phyloP scores from a whole-genome alignment of 2,113 vertebrate species.

The Psittacus erithacus region DNA sequence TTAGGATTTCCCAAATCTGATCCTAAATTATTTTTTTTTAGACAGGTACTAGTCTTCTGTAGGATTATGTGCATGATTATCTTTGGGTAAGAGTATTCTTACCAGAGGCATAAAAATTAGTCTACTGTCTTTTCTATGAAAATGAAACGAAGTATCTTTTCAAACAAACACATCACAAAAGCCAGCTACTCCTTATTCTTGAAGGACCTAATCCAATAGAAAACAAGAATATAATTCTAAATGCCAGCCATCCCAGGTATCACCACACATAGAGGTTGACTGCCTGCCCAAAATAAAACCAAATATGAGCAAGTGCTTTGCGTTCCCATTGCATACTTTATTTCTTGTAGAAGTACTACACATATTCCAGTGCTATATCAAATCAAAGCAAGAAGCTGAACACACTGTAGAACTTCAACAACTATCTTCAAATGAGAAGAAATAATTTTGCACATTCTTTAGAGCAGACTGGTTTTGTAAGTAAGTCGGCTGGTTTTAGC shows the following conservation, averaged over 20 bases:
- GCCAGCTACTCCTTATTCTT: neutral
- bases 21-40: neutral
- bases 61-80: neutral
- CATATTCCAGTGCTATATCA: neutral
- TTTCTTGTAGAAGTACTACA: neutral
- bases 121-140: neutral
- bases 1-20: neutral
- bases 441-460: neutral
- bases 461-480: neutral
- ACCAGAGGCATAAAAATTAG: neutral
- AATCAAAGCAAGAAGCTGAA: neutral
- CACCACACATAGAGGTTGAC: neutral
- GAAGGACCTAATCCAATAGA: neutral
- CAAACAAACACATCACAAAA: neutral
- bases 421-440: neutral
- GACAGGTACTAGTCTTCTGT: neutral
- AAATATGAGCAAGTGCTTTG: neutral
- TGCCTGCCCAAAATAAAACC: neutral
- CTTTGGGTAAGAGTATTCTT: neutral
- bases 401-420: neutral
- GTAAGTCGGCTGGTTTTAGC: neutral
- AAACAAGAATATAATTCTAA: neutral
- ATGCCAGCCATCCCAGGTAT: neutral
- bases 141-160: neutral
- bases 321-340: neutral